phyloP scores from a whole-genome alignment of 2,113 vertebrate genomes.

The Scalopus aquaticus region DNA sequence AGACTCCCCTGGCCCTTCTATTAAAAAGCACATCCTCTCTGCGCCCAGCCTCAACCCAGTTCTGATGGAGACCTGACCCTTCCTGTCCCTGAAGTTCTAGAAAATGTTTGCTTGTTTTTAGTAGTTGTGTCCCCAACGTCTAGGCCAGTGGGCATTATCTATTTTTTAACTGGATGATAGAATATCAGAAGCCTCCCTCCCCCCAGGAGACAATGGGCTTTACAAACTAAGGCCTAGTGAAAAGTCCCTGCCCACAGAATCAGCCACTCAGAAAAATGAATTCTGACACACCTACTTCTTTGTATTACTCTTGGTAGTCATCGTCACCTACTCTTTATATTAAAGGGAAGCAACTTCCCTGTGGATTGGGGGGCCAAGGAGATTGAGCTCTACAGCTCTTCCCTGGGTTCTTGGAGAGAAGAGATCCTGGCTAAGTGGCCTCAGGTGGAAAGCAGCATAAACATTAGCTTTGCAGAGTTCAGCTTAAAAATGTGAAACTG shows the following conservation, averaged over 20 bases:
- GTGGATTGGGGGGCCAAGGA: background rate
- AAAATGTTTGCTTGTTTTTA: background rate
- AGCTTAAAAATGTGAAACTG: background rate
- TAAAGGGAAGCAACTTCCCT: background rate
- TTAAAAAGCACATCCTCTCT: background rate
- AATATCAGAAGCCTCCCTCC: background rate
- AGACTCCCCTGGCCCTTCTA: background rate
- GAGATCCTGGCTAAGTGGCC: background rate
- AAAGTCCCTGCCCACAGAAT: background rate
- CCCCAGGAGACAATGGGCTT: background rate
- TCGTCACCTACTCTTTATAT: background rate
- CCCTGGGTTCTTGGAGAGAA: background rate
- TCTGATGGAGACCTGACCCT: no score
- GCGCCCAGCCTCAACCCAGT: background rate
- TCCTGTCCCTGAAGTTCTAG: background rate
- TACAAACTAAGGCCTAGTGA: background rate
- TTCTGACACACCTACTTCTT: background rate
- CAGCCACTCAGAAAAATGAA: background rate
- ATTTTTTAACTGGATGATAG: background rate
- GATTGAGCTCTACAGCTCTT: fast-evolving
- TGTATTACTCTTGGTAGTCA: no score
- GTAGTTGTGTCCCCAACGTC: background rate
- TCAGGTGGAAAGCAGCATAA: background rate
- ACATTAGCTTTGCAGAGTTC: background rate
- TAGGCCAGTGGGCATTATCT: background rate